These are phyloP conservation scores for Anhinga anhinga DNA, from an alignment of 2,113 vertebrate genomes.

Conservation along the genomic window DNA sequence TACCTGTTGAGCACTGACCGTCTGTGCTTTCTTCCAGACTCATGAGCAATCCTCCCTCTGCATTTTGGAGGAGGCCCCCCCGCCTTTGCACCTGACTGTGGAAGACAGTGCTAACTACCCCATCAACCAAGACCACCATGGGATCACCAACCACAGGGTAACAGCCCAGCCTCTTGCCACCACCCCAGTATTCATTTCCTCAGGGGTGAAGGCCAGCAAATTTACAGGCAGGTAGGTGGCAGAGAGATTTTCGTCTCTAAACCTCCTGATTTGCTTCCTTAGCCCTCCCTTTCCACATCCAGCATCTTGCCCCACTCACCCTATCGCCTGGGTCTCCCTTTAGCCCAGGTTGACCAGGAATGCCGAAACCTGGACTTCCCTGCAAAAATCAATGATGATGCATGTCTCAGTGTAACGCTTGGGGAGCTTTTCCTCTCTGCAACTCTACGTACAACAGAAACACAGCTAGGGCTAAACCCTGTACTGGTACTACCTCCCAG, in stretches of 20 bases:
- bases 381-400: neutral
- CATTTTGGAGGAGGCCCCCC: neutral
- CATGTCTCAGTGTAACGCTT: accelerated
- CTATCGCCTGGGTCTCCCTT: conserved; percentile 88
- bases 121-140: neutral
- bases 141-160: neutral
- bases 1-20: accelerated
- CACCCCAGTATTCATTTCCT: too few relatives aligned
- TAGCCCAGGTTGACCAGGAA: conserved; percentile 84
- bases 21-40: neutral
- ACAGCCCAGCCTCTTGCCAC: neutral
- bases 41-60: neutral
- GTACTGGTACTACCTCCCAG: neutral
- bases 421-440: neutral
- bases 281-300: neutral
- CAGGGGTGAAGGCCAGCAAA: neutral
- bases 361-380: conserved; percentile 88
- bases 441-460: neutral
- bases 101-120: neutral
- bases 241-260: neutral
- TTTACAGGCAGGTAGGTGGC: neutral
- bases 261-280: neutral
- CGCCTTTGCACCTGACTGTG: neutral
- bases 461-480: neutral
- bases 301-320: conserved; percentile 67